phyloP scores from a whole-genome alignment of 2,888 invertebrate genomes.

The Drosophila vallismaia region DNA sequence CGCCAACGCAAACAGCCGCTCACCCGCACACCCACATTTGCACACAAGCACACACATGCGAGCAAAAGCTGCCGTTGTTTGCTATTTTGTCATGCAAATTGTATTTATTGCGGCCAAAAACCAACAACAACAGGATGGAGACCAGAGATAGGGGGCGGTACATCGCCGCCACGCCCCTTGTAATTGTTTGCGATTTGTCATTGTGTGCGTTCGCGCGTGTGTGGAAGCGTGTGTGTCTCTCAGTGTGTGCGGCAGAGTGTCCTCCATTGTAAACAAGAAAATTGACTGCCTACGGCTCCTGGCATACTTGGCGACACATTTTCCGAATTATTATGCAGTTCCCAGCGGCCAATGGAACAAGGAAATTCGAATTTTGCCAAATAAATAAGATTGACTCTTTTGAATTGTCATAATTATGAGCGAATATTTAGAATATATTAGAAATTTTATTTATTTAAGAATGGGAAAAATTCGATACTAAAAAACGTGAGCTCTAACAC shows the following conservation, averaged over 20 bases:
- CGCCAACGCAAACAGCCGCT: conserved; percentile 4
- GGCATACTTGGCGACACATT: conserved; percentile 38
- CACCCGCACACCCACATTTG: neutral
- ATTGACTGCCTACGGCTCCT: conserved; percentile 68
- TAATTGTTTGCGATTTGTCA: conserved; percentile 75
- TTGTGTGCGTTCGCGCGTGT: conserved; percentile 40
- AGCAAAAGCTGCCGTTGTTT: conserved; percentile 71
- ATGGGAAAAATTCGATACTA: no score
- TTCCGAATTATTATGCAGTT: conserved; percentile 42
- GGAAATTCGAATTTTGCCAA: neutral
- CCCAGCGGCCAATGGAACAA: neutral
- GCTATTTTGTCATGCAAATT: conserved; percentile 79
- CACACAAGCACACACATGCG: conserved; percentile 18
- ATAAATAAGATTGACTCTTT: neutral
- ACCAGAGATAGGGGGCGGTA: conserved; percentile 24
- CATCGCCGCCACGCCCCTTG: conserved; percentile 53
- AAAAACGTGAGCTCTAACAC: no score
- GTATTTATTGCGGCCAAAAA: conserved; percentile 77
- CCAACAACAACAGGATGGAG: conserved; percentile 43
- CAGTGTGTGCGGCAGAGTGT: conserved; percentile 21
- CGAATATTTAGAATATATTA: neutral
- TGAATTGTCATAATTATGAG: neutral
- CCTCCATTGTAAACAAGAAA: conserved; percentile 67
- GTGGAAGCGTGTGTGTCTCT: conserved; percentile 3
- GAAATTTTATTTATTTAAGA: no score